These are phyloP conservation scores for Plodia interpunctella DNA, from an alignment of 1,140 invertebrate genomes.

Conservation along the genomic window DNA sequence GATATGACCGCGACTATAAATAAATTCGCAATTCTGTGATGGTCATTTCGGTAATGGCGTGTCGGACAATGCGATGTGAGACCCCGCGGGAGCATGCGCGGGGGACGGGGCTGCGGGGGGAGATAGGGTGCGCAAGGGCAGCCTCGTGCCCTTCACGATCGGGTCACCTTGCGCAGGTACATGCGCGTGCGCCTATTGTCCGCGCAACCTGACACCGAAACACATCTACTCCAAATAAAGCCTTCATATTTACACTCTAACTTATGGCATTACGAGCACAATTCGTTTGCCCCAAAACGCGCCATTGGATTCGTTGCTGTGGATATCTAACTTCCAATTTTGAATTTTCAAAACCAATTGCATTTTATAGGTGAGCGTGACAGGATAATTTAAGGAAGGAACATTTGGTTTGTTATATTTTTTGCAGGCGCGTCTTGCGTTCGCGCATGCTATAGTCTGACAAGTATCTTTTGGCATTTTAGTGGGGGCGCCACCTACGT, in stretches of 20 bases:
- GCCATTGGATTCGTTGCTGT: background rate
- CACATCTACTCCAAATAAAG: conserved; percentile 28
- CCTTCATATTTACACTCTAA: conserved; percentile 6
- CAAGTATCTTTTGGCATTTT: too few relatives aligned
- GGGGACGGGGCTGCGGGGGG: conserved; percentile 15
- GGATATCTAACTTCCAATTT: conserved; percentile 59
- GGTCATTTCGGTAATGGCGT: conserved; percentile 64
- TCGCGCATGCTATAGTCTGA: conserved; percentile 57
- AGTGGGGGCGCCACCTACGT: too few relatives aligned
- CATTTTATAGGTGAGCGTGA: conserved; percentile 73
- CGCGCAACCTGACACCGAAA: conserved; percentile 59
- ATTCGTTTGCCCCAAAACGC: background rate
- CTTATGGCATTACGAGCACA: background rate
- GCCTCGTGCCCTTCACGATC: conserved; percentile 55
- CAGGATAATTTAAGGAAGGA: conserved; percentile 73
- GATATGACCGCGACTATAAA: background rate
- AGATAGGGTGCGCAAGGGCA: conserved; percentile 45
- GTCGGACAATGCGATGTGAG: conserved; percentile 56
- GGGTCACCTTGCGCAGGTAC: conserved; percentile 70
- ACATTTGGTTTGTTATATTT: conserved; percentile 28
- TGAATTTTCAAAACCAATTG: conserved; percentile 67
- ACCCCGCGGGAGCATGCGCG: conserved; percentile 26
- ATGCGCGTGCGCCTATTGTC: conserved; percentile 69
- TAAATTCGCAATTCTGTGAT: conserved; percentile 23
- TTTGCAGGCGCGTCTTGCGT: conserved; percentile 25